Conservation (phyloP, 2,888 invertebrate genomes). For the Melanophora roralis region DNA sequence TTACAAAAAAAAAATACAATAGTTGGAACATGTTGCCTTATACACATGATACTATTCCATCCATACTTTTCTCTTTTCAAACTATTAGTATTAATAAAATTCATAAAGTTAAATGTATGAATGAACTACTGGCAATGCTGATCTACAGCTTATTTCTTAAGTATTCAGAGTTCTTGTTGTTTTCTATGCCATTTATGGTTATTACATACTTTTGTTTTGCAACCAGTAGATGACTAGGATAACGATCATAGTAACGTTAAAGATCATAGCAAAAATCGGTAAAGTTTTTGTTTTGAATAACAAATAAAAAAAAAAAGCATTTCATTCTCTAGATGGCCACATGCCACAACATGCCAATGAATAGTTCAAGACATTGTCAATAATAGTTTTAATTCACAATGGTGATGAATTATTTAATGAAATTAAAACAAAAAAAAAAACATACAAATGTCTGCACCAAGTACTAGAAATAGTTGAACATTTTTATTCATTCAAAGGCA, state of each 20-base stretch:
- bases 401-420: conserved; percentile 62
- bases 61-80: conserved; percentile 12
- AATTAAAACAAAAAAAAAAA: conserved; percentile 20
- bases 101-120: conserved; percentile 54
- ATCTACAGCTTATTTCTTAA: not conserved
- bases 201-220: conserved; percentile 21
- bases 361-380: conserved; percentile 62
- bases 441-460: conserved; percentile 2
- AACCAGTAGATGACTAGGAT: not conserved
- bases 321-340: conserved; percentile 35
- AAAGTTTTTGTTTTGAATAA: conserved; percentile 57
- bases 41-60: conserved; percentile 58
- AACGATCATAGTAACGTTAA: conserved; percentile 10
- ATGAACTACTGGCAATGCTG: conserved; percentile 18
- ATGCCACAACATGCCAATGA: conserved; percentile 60
- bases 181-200: conserved; percentile 56
- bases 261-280: conserved; percentile 9
- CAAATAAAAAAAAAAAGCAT: conserved; percentile 54
- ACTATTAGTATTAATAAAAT: conserved; percentile 53
- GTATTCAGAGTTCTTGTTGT: conserved; percentile 42
- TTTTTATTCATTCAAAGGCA: conserved; percentile 37
- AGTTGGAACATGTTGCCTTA: conserved; percentile 42
- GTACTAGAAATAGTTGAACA: not conserved
- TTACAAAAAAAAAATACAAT: conserved; percentile 1
- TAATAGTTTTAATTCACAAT: conserved; percentile 61